Conservation (phyloP, 2,888 invertebrate species). For the Rutpela maculata region DNA sequence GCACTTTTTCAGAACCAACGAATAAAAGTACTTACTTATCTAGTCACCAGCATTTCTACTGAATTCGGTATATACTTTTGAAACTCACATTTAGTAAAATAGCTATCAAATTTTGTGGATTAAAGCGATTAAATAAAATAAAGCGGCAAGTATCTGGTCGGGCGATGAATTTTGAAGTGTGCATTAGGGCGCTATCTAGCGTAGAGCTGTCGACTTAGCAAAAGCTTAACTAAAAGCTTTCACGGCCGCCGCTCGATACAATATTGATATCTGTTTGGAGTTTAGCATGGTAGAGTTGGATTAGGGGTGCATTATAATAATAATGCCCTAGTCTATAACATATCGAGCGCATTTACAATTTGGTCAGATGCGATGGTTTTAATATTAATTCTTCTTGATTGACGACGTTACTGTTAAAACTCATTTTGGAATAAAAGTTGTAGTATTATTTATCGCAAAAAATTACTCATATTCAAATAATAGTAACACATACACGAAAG, state of each 20-base stretch:
- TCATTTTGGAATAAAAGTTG: background rate
- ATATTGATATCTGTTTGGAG: background rate
- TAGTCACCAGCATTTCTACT: no score
- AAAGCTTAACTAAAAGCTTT: background rate
- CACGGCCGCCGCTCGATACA: background rate
- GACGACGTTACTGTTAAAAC: background rate
- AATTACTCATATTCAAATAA: no score
- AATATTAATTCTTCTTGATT: background rate
- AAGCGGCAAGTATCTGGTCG: background rate
- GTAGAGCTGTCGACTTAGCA: background rate
- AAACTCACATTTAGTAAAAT: no score
- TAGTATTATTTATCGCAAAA: no score
- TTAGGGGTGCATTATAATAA: background rate
- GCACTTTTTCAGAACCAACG: no score
- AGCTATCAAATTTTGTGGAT: background rate
- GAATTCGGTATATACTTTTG: no score
- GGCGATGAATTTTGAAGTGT: background rate
- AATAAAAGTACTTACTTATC: no score
- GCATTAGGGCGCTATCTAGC: background rate
- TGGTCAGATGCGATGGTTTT: background rate
- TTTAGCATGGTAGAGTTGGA: background rate
- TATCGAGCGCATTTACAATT: background rate
- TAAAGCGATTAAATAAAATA: background rate
- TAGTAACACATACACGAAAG: no score
- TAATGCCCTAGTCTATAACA: background rate